Base-by-base conservation (phyloP, 2,888 invertebrate genomes). In the Pteria penguin region DNA sequence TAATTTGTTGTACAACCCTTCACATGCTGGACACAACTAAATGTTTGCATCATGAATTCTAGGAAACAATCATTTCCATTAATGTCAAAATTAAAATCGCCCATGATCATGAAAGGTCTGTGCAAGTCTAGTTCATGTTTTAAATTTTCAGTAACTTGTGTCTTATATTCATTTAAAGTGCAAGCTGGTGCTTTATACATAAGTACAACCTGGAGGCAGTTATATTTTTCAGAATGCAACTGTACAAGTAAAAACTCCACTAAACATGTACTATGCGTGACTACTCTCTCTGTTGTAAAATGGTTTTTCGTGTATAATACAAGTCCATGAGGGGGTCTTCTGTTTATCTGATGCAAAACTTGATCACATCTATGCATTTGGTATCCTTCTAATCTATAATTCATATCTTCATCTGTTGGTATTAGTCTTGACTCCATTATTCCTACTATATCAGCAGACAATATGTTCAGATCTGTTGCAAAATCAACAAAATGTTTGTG, bases 371-470 rank as follows among this genome's bases (percentile, higher is more conserved):
- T 32, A 66, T 18, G 4, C 11, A 18, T 4, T 57, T 69, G 26
- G 45, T 70, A 63, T 3, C 73, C 76, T 4, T 61, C 62, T 60
- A 78, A 52, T 5, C 14, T n/a, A 31, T 72, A 74, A 31, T 73
- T 54, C 2, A 8, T 22, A 52, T 66, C 27, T 29, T 11, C 11
- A 60, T 73, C 73, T 54, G 24, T 68, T 27, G 55, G 33, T 45
- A 26, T 55, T 24, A 79, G 60, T 63, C 76, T 73, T 58, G 70
- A 36, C 71, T 76, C 73, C 45, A 75, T 66, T 55, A 79, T 55
- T 4, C 69, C 79, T 58, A 79, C 32, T 55, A 73, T 57, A 71
- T 79, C 75, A n/a, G 72, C 65, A 61, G 72, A 67, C 29, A 70
- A 22, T 24, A 76, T 60, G 55, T 66, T 76, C 29, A 58, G 75